phyloP scores from a whole-genome alignment of 2,888 invertebrate genomes.

The Dinocampus coccinellae region DNA sequence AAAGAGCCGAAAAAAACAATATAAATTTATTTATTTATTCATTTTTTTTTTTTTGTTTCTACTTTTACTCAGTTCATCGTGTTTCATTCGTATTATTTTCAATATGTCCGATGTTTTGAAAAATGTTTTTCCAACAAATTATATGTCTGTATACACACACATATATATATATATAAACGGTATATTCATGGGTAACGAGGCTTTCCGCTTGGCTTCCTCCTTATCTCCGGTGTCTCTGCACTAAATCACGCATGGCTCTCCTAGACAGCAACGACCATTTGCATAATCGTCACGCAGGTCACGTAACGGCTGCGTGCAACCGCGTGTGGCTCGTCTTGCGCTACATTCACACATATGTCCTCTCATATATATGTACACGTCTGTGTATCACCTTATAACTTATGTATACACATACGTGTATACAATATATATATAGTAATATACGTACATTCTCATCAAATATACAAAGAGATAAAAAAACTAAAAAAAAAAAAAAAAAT shows the following conservation, averaged over 20 bases:
- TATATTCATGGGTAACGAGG: slow-evolving; percentile 13
- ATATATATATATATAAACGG: background rate
- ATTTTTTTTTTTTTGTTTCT: background rate
- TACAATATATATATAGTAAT: background rate
- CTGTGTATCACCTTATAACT: too few species aligned
- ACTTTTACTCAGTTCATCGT: too few species aligned
- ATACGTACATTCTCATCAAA: background rate
- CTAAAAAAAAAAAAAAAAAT: background rate
- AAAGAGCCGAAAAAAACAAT: too few species aligned
- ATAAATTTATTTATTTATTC: background rate
- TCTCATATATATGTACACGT: slow-evolving; percentile 9
- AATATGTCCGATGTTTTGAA: background rate
- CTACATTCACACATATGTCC: slow-evolving; percentile 32
- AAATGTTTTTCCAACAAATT: background rate
- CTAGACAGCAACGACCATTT: slow-evolving; percentile 35
- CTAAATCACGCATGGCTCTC: slow-evolving; percentile 39
- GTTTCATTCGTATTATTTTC: background rate
- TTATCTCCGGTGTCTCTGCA: slow-evolving; percentile 38
- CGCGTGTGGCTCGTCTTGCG: slow-evolving; percentile 32
- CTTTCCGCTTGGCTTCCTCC: slow-evolving; percentile 23
- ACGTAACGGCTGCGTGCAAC: slow-evolving; percentile 38
- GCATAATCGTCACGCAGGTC: slow-evolving; percentile 36
- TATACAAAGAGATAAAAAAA: background rate
- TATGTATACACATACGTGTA: background rate
- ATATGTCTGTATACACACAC: background rate